A percentile compares a stretch with the other conserved stretches of the same genome.
These are phyloP conservation scores for Drosophila ogumai DNA, from an alignment of 1,140 invertebrate species.

Conservation along the genomic window DNA sequence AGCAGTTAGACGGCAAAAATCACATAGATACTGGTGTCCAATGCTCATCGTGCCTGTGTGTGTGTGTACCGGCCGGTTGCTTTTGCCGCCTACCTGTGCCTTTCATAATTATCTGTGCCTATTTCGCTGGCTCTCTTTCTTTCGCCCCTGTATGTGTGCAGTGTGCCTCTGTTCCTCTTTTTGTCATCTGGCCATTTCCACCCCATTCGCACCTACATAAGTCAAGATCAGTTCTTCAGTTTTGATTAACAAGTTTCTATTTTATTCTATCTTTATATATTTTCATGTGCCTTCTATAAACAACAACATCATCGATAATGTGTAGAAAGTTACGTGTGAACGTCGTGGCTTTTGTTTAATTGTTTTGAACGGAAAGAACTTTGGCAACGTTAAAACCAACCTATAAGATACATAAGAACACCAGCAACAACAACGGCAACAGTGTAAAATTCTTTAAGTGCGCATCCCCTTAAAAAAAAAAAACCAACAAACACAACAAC, in stretches of 20 bases:
- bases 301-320: conserved; percentile 27
- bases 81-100: conserved; percentile 69
- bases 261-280: conserved; percentile 29
- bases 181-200: conserved; percentile 31
- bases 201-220: conserved; percentile 29
- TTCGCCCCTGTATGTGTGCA: conserved; percentile 15
- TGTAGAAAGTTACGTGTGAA: conserved; percentile 84
- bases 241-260: conserved; percentile 32
- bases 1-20: conserved; percentile 68
- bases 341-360: conserved; percentile 84
- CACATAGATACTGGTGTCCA: conserved; percentile 24
- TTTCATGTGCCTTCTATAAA: conserved; percentile 47
- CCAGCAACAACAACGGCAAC: conserved; percentile 36
- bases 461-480: conserved; percentile 23
- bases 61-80: conserved; percentile 73
- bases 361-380: conserved; percentile 77
- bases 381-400: conserved; percentile 72
- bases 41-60: conserved; percentile 19
- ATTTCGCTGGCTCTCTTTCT: conserved; percentile 57
- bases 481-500: conserved; percentile 26
- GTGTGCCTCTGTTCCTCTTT: not conserved
- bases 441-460: conserved; percentile 66
- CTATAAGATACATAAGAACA: conserved; percentile 55
- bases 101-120: conserved; percentile 78
- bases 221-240: conserved; percentile 9